phyloP scores from a whole-genome alignment of 2,888 invertebrate species.

The Hydrotaea cyrtoneurina region DNA sequence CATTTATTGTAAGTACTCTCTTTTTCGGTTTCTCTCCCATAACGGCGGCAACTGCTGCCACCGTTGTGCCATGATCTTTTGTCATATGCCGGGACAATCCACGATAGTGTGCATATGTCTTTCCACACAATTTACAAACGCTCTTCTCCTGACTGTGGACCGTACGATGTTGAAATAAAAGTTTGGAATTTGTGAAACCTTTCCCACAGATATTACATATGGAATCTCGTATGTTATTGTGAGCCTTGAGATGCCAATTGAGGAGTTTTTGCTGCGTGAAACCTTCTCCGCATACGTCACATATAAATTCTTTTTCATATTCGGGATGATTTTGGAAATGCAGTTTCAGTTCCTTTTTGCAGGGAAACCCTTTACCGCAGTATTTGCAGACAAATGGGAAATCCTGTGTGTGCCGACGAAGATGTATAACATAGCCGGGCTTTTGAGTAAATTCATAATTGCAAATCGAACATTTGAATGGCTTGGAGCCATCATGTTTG shows the following conservation, averaged over 20 bases:
- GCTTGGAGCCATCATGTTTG: slow-evolving; percentile 67
- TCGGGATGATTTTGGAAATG: slow-evolving; percentile 75
- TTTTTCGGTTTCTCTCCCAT: slow-evolving; percentile 65
- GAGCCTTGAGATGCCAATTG: slow-evolving; percentile 66
- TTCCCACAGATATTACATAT: slow-evolving; percentile 68
- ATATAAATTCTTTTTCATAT: slow-evolving; percentile 73
- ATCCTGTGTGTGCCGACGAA: slow-evolving; percentile 75
- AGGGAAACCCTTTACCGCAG: slow-evolving; percentile 73
- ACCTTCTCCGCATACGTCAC: slow-evolving; percentile 73
- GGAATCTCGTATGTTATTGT: slow-evolving; percentile 64
- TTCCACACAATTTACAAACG: slow-evolving; percentile 61
- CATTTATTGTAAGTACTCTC: slow-evolving; percentile 61
- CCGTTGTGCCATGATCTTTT: slow-evolving; percentile 63
- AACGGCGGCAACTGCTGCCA: slow-evolving; percentile 64
- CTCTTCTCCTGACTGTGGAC: slow-evolving; percentile 62
- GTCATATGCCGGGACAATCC: slow-evolving; percentile 61
- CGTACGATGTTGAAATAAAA: slow-evolving; percentile 66
- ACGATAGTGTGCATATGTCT: slow-evolving; percentile 61
- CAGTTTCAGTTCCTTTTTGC: slow-evolving; percentile 71
- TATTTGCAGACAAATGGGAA: slow-evolving; percentile 73
- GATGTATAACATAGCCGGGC: slow-evolving; percentile 75
- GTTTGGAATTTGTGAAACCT: slow-evolving; percentile 64
- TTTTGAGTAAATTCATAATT: slow-evolving; percentile 74
- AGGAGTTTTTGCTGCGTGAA: slow-evolving; percentile 64
- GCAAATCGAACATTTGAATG: slow-evolving; percentile 69